phyloP scores from a whole-genome alignment of 2,797 vertebrate species.

The Octomys mimax region DNA sequence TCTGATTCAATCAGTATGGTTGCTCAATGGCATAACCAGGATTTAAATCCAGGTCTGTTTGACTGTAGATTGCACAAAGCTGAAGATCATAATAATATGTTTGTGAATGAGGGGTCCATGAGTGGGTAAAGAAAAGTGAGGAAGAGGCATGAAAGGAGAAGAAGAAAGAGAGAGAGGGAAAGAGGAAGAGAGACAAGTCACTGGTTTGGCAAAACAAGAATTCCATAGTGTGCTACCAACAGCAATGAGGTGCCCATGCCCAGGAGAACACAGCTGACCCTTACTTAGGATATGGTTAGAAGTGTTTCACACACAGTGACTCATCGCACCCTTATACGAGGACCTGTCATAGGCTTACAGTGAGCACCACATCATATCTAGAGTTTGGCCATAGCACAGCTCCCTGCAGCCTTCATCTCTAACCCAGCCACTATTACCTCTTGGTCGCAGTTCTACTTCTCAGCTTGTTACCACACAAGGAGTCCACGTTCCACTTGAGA shows the following conservation, averaged over 20 bases:
- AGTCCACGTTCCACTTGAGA: neutral
- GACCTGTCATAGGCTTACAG: fast-evolving
- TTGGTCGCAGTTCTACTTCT: neutral
- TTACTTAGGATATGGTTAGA: neutral
- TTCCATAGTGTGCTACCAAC: neutral
- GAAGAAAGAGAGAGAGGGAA: neutral
- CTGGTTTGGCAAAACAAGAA: neutral
- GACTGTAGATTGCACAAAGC: neutral
- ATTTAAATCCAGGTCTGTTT: neutral
- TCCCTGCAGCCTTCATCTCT: neutral
- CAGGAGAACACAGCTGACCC: neutral
- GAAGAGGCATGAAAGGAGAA: neutral
- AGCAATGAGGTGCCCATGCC: neutral
- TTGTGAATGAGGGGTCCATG: neutral
- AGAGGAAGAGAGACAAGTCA: neutral
- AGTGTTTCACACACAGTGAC: neutral
- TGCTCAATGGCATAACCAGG: neutral
- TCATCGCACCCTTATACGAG: neutral
- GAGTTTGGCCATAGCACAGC: neutral
- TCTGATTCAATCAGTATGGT: neutral
- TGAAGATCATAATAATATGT: too few relatives aligned
- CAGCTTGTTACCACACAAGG: neutral
- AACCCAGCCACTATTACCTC: neutral
- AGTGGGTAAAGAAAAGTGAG: neutral
- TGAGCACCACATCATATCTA: neutral